phyloP scores from a whole-genome alignment of 2,888 invertebrate genomes.

The Ectobius pallidus region DNA sequence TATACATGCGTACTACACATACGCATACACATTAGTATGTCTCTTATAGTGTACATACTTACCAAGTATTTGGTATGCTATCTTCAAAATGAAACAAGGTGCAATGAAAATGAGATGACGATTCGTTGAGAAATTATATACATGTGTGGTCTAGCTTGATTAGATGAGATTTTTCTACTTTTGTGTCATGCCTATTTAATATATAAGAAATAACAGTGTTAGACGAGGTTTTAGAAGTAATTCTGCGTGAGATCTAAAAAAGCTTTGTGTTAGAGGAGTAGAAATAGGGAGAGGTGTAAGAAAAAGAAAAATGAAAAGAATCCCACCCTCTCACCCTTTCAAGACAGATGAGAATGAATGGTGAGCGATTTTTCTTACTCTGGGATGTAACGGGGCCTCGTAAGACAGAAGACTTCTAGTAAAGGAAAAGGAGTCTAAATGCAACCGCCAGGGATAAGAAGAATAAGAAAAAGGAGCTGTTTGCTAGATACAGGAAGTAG shows the following conservation, averaged over 20 bases:
- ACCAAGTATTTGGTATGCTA: no score
- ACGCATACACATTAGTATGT: no score
- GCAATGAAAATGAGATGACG: no score
- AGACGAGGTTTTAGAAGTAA: constrained; percentile 4
- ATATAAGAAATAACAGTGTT: no score
- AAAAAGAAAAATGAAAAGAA: constrained; percentile 28
- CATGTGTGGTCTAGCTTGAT: no score
- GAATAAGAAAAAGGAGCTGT: not conserved
- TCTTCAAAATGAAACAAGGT: no score
- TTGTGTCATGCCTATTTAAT: no score
- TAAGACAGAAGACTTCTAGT: constrained; percentile 28
- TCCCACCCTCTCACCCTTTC: not conserved
- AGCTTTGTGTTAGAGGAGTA: constrained; percentile 9
- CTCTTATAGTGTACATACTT: no score
- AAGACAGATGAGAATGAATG: constrained; percentile 39
- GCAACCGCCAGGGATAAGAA: not conserved
- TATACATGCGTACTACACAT: no score
- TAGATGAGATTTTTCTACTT: no score
- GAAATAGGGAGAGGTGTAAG: not conserved
- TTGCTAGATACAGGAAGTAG: not conserved
- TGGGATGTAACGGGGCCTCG: constrained; percentile 25
- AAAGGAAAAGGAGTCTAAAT: not conserved
- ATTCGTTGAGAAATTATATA: no score
- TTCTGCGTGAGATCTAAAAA: constrained; percentile 17
- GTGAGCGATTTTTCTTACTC: constrained; percentile 39